Evolutionary conservation across 2,113 vertebrate species (phyloP), one percentile per base, ranked within the genome.

Genomic region (Telmatochromis sp.): DNA sequence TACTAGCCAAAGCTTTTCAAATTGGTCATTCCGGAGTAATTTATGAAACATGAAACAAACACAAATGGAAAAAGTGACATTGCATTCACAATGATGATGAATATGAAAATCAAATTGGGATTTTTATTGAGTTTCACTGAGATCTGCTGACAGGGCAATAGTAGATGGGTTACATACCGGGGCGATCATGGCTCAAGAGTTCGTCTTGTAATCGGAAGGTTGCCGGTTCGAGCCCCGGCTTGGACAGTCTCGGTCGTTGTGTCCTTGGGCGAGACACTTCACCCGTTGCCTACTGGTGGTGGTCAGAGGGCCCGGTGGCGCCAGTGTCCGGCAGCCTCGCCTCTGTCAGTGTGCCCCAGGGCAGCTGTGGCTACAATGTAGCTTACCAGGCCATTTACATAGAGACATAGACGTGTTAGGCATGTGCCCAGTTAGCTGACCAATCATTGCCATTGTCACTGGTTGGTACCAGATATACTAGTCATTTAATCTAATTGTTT

Each of bases 341-440:
- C n/a, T n/a, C n/a, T n/a, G n/a, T n/a, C n/a, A n/a, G n/a, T n/a
- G n/a, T n/a, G n/a, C n/a, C n/a, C n/a, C n/a, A n/a, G n/a, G n/a
- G n/a, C n/a, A n/a, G n/a, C n/a, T n/a, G n/a, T n/a, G n/a, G n/a
- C n/a, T n/a, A n/a, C n/a, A n/a, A n/a, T n/a, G n/a, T n/a, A n/a
- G n/a, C n/a, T n/a, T n/a, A n/a, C n/a, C n/a, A n/a, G n/a, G n/a
- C n/a, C n/a, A n/a, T n/a, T 23, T 26, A 42, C 65, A 23, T 4
- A 4, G n/a, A 26, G 2, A 71, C n/a, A 5, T 35, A 12, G 6
- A 11, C 1, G 1, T 63, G 31, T 35, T 63, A n/a, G 9, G 4
- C 6, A 35, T 63, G 58, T 63, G 31, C 28, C 28, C 28, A 63
- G 0, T 63, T 63, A 0, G 9, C 0, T 33, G 28, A 35, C 9